Base-by-base conservation (phyloP, 2,888 invertebrate species). In the Xanthia icteritia region DNA sequence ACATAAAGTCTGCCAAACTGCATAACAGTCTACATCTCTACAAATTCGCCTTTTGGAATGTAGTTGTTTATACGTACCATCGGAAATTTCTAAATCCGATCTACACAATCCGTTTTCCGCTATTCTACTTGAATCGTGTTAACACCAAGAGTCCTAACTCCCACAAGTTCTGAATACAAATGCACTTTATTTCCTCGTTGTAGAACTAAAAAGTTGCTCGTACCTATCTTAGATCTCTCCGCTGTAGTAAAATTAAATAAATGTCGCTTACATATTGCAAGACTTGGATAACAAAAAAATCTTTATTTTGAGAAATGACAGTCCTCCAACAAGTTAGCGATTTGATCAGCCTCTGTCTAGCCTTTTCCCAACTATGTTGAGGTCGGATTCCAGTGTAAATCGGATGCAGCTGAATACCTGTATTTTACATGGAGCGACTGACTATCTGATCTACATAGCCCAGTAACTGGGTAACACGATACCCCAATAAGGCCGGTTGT, bases 111-210 rank as follows among this genome's bases (percentile, higher is more conserved):
- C 17, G 27, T 75, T 39, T 61, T 65, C 56, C 23, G 8, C n/a
- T 56, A 58, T 76, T 70, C 58, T 56, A 27, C 36, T 73, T 63
- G 42, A 77, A 67, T 71, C 36, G 61, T 73, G 72, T 75, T 73
- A 80, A 74, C 72, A 74, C 51, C 65, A 27, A 60, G 51, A 66
- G 54, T 74, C 1, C 23, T 13, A 31, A 65, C 58, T 65, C 31
- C 9, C 31, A 4, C n/a, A 15, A 68, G 67, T 23, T 39, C n/a
- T 45, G 82, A 81, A 85, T 82, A 76, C 20, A 73, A 76, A 82
- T 85, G 73, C 71, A 81, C 45, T 85, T 75, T 66, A 45, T 64
- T 61, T 48, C 48, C 36, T 48, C 23, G 17, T 42, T 56, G 69
- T 42, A n/a, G 23, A 81, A 64, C 42, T 73, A 20, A 72, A 84